These are phyloP conservation scores for Drosophila mojavensis DNA, from an alignment of 1,140 invertebrate species.

Conservation along the genomic window DNA sequence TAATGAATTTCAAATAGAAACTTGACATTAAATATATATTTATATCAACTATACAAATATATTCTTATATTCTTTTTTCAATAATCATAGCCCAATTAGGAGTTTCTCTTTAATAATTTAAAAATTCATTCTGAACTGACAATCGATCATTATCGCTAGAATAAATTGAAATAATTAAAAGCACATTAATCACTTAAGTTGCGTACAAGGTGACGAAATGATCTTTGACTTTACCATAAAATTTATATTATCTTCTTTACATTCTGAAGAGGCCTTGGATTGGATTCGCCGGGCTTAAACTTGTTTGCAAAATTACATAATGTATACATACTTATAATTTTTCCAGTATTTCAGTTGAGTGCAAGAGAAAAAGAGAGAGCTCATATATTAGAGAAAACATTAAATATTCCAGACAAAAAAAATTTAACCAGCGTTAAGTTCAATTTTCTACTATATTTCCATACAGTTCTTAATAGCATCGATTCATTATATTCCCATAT, in stretches of 20 bases:
- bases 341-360: no score
- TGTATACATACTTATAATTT: no score
- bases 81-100: no score
- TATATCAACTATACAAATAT: not conserved
- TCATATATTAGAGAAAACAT: no score
- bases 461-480: no score
- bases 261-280: not conserved
- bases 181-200: not conserved
- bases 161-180: not conserved
- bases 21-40: no score
- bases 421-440: no score
- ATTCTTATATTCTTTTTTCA: not conserved
- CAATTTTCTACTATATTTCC: no score
- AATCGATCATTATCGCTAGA: not conserved
- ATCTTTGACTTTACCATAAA: not conserved
- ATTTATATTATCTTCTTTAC: not conserved
- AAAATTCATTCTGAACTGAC: not conserved
- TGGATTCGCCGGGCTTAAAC: not conserved
- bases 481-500: no score
- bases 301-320: not conserved
- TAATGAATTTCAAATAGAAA: no score
- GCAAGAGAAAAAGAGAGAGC: no score
- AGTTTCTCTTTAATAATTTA: not conserved
- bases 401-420: no score
- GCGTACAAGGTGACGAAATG: not conserved